Base-by-base conservation (phyloP, 2,888 invertebrate genomes). In the Osmoderma eremita region DNA sequence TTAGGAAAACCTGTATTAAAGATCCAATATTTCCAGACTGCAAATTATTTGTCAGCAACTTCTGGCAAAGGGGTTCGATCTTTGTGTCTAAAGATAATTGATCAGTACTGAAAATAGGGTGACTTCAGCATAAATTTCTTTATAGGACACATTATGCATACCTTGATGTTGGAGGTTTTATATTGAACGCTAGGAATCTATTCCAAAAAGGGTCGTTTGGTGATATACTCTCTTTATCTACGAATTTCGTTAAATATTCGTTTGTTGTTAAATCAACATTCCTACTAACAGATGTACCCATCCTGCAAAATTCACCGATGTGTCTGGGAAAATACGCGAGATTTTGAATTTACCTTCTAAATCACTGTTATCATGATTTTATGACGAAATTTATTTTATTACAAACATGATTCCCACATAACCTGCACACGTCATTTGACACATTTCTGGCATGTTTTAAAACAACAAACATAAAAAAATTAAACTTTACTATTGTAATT, bases 151-250 rank as follows among this genome's bases (percentile, higher is more conserved):
- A 13, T 24, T 41, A 20, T 4, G 61, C 22, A 65, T 69, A 73
- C 74, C 71, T 72, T 12, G 68, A 67, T 3, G 69, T 69, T 45
- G 96, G 95, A 67, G 94, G 90, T 39, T 88, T 88, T 74, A 97
- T 91, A 72, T 95, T 94, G 79, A 96, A 99, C 0, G 97, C 92
- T 39, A 99, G 84, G 71, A 99, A 88, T 72, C 91, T 90, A 79
- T 95, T 95, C 98, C 98, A 99, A 81, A 95, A 97, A 0, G 92
- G 91, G 79, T 96, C 94, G 80, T 95, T 94, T 5, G 90, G 87
- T 3, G 91, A 87, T 74, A 99, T 91, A 39, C 90, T 84, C 71
- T 95, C 91, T 39, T 87, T 86, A 0, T 94, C 91, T 70, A 92
- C 91, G 79, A 98, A 94, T 70, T 88, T 87, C 69, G 87, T 85